Conservation (phyloP, 64 coral and sea anemone species). For the Porites australiensis region DNA sequence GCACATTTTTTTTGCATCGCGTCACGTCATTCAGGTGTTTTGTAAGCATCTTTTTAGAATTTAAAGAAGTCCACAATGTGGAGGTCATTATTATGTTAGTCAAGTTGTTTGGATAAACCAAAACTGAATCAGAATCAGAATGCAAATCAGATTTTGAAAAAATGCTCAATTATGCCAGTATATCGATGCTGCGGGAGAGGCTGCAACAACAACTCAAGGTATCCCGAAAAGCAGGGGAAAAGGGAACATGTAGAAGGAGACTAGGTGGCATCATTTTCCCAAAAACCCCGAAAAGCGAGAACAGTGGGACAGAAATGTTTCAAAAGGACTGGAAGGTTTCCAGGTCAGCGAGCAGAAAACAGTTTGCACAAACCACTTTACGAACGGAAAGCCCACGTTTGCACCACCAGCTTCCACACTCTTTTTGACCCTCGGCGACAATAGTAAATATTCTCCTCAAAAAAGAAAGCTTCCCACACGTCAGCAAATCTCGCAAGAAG, state of each 20-base stretch:
- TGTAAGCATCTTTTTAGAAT: no score
- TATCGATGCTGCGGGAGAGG: constrained; percentile 47
- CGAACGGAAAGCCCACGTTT: constrained; percentile 50
- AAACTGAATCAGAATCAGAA: no score
- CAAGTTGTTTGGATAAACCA: no score
- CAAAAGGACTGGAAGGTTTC: constrained; percentile 35
- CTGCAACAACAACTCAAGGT: constrained; percentile 26
- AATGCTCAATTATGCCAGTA: background rate
- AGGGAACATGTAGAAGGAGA: constrained; percentile 7
- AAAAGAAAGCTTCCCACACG: constrained; percentile 10
- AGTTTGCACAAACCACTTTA: constrained; percentile 50
- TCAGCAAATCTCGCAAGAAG: background rate
- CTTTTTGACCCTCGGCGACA: constrained; percentile 1
- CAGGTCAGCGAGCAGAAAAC: constrained; percentile 34
- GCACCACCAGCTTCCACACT: constrained; percentile 25
- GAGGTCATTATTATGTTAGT: no score
- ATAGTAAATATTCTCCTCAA: constrained; percentile 23
- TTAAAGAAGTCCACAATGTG: no score
- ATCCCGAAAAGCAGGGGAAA: constrained; percentile 4
- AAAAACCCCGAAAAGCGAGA: constrained; percentile 53
- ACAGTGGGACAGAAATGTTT: constrained; percentile 47
- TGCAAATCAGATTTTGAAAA: no score
- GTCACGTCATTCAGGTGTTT: no score
- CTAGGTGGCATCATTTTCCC: constrained; percentile 49
- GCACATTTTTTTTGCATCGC: no score